Evolutionary conservation across 2,888 invertebrate genomes (phyloP).

Genomic region (Lasioglossum calceatum): DNA sequence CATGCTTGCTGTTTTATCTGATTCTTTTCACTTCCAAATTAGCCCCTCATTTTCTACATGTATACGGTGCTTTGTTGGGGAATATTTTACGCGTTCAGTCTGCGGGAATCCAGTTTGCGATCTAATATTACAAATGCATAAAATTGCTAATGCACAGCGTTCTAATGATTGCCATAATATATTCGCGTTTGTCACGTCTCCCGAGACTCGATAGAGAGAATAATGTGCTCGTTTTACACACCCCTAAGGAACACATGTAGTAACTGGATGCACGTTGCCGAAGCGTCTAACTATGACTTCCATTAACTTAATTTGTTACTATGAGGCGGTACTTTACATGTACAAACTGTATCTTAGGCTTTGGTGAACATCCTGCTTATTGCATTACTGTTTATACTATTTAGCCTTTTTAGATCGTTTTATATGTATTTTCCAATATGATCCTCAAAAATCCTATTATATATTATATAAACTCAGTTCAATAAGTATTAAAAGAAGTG

Average conservation of each 20-base stretch:
- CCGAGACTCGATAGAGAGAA: background rate
- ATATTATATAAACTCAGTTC: too few species aligned
- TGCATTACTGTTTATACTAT: background rate
- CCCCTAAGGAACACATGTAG: background rate
- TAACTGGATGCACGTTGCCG: background rate
- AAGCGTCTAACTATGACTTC: background rate
- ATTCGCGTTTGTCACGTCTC: background rate
- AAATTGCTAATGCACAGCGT: background rate
- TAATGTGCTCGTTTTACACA: background rate
- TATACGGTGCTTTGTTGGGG: background rate
- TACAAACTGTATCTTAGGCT: background rate
- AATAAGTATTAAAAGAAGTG: too few species aligned
- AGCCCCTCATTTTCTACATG: background rate
- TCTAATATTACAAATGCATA: background rate
- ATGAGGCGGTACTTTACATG: background rate
- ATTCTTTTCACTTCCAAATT: background rate
- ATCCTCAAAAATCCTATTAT: background rate
- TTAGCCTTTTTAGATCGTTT: background rate
- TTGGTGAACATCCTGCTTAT: background rate
- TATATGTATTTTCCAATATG: too few species aligned
- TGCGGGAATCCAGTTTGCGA: background rate
- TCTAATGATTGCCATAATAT: background rate
- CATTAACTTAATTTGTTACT: constrained; percentile 1
- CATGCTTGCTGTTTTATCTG: background rate
- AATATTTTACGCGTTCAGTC: background rate